Base-by-base conservation (phyloP, 2,113 vertebrate species). In the Cinclus mexicanus region DNA sequence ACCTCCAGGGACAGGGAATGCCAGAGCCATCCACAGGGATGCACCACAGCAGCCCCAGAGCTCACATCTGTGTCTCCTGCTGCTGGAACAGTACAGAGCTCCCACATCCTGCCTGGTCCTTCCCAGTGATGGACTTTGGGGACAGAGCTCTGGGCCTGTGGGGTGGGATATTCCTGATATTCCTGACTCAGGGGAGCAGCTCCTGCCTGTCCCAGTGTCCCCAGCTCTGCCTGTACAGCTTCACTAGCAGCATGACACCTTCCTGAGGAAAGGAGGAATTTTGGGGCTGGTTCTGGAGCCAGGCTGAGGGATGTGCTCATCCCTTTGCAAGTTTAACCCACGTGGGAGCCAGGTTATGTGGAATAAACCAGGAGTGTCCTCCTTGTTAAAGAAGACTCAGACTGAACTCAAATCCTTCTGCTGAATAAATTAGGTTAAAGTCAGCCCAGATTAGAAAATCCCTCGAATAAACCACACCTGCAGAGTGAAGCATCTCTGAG, bases 331-430 rank as follows among this genome's bases (percentile, higher is more conserved):
- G 29, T 42, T 85, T 18, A 87, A 84, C 56, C 71, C 26, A 0
- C 2, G 72, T 11, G n/a, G 72, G 52, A 81, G 41, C 29, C 56
- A 9, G 68, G 42, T 10, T 4, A 11, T 2, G 24, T 1, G 68
- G 70, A 49, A 50, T 11, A 65, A 86, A 76, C 59, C 78, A 17
- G 5, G n/a, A 84, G 65, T 22, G 60, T 39, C 7, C 84, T 55
- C 42, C 68, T 94, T 55, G 7, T 49, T 59, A 65, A 53, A 29
- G 46, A 24, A 91, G 56, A 70, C 82, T 95, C 41, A 77, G 57
- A 57, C 85, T n/a, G 53, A 87, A 85, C 57, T 53, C 49, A 94
- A 88, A 95, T 49, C 94, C 46, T 90, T 19, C 79, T 86, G 88
- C 67, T 94, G 14, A 59, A 72, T 17, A 60, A 91, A 96, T 29